Percentiles rank a stretch among this genome's conserved stretches.
These are phyloP conservation scores for Athene noctua DNA, from an alignment of 2,113 vertebrate species.

Conservation along the genomic window DNA sequence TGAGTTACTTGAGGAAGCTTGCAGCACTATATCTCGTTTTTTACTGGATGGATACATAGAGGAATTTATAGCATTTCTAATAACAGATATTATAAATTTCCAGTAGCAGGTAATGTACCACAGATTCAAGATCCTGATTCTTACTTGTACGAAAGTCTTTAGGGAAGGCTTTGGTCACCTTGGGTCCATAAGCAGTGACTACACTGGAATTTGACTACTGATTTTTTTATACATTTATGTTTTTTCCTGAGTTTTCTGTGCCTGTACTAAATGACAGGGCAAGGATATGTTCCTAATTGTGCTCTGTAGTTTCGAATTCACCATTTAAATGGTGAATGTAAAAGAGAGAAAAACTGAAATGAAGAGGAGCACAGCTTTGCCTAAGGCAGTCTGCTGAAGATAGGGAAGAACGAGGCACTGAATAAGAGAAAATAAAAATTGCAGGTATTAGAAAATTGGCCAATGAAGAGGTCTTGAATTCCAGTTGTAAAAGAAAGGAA, in stretches of 20 bases:
- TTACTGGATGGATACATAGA: not conserved
- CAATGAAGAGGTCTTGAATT: conserved; percentile 22
- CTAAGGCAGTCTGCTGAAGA: not conserved
- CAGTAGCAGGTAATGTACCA: not conserved
- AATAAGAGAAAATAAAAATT: conserved; percentile 35
- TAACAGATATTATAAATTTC: not conserved
- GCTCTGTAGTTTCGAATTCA: not conserved
- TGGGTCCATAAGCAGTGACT: not conserved
- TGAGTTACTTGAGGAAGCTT: not conserved
- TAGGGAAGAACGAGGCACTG: not conserved
- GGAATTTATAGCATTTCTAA: not conserved
- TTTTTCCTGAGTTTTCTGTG: not conserved
- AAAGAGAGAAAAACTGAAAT: not conserved
- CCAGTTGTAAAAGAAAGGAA: not conserved
- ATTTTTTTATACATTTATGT: not conserved
- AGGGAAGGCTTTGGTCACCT: not conserved
- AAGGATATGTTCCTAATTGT: not conserved
- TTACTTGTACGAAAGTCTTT: not conserved
- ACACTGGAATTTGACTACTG: not conserved
- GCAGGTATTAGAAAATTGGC: conserved; percentile 7
- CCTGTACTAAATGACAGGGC: not conserved
- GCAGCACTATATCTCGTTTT: not conserved
- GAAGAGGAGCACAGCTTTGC: not conserved
- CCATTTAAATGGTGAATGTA: not conserved
- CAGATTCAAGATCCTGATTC: not conserved